A percentile compares a stretch with the other conserved stretches of the same genome.
phyloP scores from a whole-genome alignment of 2,797 vertebrate species.

The Scyliorhinus canicula region DNA sequence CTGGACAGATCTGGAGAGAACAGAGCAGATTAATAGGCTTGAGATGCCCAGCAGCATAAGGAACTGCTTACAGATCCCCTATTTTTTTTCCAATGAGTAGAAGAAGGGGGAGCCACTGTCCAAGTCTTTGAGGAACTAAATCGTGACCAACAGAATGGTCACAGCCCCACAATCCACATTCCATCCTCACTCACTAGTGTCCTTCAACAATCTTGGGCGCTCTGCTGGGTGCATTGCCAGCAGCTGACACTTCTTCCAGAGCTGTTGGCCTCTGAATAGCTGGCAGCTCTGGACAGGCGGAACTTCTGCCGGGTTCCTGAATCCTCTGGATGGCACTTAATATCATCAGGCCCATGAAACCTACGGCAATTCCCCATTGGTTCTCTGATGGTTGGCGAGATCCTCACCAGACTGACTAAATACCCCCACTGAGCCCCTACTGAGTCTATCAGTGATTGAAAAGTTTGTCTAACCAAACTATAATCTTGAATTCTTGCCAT shows the following conservation, averaged over 20 bases:
- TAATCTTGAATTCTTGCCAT: background rate
- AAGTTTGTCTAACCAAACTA: background rate
- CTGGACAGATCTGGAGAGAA: background rate
- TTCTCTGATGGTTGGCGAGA: background rate
- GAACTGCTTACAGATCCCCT: background rate
- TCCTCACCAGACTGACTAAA: background rate
- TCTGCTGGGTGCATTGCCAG: no score
- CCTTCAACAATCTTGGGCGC: background rate
- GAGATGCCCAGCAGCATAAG: background rate
- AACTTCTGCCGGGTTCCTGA: background rate
- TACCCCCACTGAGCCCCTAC: background rate
- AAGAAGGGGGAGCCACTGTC: no score
- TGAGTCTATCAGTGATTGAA: background rate
- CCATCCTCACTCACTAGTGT: background rate
- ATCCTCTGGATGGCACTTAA: background rate
- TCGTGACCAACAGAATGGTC: no score
- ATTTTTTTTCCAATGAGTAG: background rate
- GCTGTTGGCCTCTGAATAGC: no score
- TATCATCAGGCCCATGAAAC: no score
- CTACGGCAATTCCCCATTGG: background rate
- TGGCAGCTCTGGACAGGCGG: no score
- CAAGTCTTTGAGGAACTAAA: no score
- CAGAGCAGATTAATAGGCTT: background rate
- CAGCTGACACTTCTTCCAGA: background rate
- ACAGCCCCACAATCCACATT: background rate